Evolutionary conservation across 2,797 vertebrate species (phyloP), one percentile per base, ranked within the genome.

Genomic region (Florisuga fusca): DNA sequence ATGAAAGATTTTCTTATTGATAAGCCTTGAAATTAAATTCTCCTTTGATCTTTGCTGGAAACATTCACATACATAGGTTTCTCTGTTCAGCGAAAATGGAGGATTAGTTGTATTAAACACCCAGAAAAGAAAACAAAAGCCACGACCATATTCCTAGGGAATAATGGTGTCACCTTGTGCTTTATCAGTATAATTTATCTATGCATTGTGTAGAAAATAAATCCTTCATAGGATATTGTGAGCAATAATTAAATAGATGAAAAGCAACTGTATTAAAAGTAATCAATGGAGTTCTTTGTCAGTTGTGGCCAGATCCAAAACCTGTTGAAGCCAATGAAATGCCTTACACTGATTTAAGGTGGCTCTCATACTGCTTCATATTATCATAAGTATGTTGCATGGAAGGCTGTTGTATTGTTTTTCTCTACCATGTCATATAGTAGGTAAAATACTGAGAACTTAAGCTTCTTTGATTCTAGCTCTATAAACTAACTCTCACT

Each of bases 11-110:
- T 96, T 73, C 45, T 53, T 83, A 95, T 83, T 6, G 84, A 95
- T 95, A 96, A 92, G 25, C 27, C 67, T 45, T 67, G 55, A 95
- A 94, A 90, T 87, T 51, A 92, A 79, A 64, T 58, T 80, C 20
- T 90, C 34, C 63, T 96, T 96, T 96, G 89, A 92, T 95, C 87
- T 93, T 87, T 78, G 69, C 73, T 91, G 87, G 58, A 92, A 93
- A 73, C 1, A 21, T 84, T 73, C 27, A 17, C 41, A 88, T 25
- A 45, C 31, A 7, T 29, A 50, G 18, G 14, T 71, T 90, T 85
- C 48, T 85, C 59, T 85, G n/a, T 78, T 91, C 34, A 57, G 79
- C 33, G 54, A 77, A 84, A 67, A 64, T 20, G 38, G 41, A 54
- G 29, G 29, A 66, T 86, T 86, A 66, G 58, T 73, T 69, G 41